Base-by-base conservation (phyloP, 2,113 vertebrate genomes). In the Laterallus jamaicensis region DNA sequence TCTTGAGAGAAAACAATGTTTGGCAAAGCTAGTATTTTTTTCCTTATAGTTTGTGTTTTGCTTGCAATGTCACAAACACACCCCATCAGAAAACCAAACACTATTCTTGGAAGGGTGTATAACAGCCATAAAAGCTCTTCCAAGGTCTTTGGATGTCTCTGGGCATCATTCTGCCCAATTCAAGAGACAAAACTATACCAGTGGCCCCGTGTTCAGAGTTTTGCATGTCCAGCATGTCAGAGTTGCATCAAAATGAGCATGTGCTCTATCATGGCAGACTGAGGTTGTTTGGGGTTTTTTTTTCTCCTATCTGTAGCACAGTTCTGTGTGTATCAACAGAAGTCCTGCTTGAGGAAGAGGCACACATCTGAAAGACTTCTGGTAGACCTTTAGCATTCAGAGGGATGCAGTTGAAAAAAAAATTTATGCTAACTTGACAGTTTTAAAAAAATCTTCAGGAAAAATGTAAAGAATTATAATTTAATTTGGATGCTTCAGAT, bases 391-490 rank as follows among this genome's bases (percentile, higher is more conserved):
- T 59, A 52, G 13, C 32, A 26, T 62, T 81, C 15, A 15, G 40
- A 37, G 24, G 8, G 31, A 39, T 26, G 44, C 6, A 40, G 14
- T 1, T 59, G 64, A 81, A 74, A 70, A 71, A 54, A 19, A 26
- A 16, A 73, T 3, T 16, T 44, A 44, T 80, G n/a, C 9, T 42
- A 55, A 84, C 47, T 80, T 58, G 15, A 67, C 73, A 81, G 70
- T 80, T 84, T 68, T 7, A 44, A 44, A 47, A 63, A 44, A 55
- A 77, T 7, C 20, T n/a, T 77, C 10, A 37, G 80, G 73, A 92
- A 94, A 87, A 82, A 87, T n/a, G 35, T 24, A 50, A 93, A 71
- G 59, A 85, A 90, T 95, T 93, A 95, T 83, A 87, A 94, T 94
- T 82, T 58, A 54, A 35, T 58, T 47, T 74, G 26, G 93, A 82